Evolutionary conservation across 2,797 vertebrate species (phyloP), one percentile per base, ranked within the genome.

Genomic region (Brachyrhaphis roseni): DNA sequence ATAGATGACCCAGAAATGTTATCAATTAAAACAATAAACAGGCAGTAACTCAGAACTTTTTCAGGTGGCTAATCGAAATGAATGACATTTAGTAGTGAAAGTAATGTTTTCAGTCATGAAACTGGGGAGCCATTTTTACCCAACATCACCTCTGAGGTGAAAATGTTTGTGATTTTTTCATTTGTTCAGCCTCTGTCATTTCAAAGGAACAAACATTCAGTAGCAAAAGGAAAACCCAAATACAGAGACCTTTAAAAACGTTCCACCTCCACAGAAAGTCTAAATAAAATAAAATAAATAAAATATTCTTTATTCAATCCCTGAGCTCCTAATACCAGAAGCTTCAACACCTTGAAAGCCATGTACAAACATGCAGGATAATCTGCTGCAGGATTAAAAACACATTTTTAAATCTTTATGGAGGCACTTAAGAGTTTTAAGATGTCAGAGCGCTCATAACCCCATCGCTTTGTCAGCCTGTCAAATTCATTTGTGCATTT

Each of bases 401-500:
- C 5, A 28, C 59, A 39, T 51, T 55, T 74, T 64, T 36, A 78
- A 77, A 49, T 23, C n/a, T 59, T 72, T 45, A 82, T 46, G 47
- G 18, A 36, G 64, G 49, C 51, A 23, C 36, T 46, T 73, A 23
- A 66, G 3, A 4, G 13, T 57, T n/a, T 80, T 59, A 46, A 41
- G 2, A 70, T 77, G 72, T 51, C 23, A 64, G 78, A 45, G 28
- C 4, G 62, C 57, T 81, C 64, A 11, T 74, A 87, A 88, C 77
- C 78, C 78, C n/a, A 0, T 55, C 75, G 12, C 66, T 66, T 70
- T 82, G 84, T 84, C 51, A 28, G 20, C 57, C 82, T 87, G 87
- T 84, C 84, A 59, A 57, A 76, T 85, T 75, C 16, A 88, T 86
- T 84, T 83, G 23, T 53, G 62, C 20, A 36, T 41, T 74, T 86